Evolutionary conservation across 2,888 invertebrate genomes (phyloP).

Genomic region (Andrena flavipes): DNA sequence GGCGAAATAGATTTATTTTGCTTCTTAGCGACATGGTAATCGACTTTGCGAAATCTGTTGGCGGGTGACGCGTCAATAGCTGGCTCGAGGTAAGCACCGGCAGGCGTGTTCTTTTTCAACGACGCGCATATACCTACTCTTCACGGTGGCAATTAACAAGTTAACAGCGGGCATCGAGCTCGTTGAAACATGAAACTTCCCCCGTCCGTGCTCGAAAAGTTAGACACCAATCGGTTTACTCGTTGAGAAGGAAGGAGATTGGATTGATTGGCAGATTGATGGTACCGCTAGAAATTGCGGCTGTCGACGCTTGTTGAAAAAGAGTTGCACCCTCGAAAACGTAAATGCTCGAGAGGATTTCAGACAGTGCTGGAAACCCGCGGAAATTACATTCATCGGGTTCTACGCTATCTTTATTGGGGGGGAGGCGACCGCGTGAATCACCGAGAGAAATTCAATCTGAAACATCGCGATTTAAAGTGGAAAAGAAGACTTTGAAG

Average conservation of each 20-base stretch:
- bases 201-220: constrained; percentile 12
- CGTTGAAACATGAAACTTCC: constrained; percentile 50
- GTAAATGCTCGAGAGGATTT: constrained; percentile 7
- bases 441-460: background rate
- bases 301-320: constrained; percentile 29
- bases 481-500: too few species aligned
- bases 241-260: constrained; percentile 43
- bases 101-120: background rate
- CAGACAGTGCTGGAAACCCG: background rate
- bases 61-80: background rate
- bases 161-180: constrained; percentile 35
- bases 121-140: background rate
- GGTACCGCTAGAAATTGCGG: constrained; percentile 33
- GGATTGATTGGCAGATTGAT: constrained; percentile 43
- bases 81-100: background rate
- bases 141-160: constrained; percentile 45
- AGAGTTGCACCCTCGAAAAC: constrained; percentile 15
- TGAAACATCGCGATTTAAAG: too few species aligned
- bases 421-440: background rate
- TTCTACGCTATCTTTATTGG: background rate
- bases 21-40: background rate
- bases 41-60: background rate
- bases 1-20: background rate
- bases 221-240: constrained; percentile 41
- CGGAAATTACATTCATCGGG: background rate